These are phyloP conservation scores for Cheirogaleus medius DNA, from an alignment of 2,113 vertebrate genomes.

Conservation along the genomic window DNA sequence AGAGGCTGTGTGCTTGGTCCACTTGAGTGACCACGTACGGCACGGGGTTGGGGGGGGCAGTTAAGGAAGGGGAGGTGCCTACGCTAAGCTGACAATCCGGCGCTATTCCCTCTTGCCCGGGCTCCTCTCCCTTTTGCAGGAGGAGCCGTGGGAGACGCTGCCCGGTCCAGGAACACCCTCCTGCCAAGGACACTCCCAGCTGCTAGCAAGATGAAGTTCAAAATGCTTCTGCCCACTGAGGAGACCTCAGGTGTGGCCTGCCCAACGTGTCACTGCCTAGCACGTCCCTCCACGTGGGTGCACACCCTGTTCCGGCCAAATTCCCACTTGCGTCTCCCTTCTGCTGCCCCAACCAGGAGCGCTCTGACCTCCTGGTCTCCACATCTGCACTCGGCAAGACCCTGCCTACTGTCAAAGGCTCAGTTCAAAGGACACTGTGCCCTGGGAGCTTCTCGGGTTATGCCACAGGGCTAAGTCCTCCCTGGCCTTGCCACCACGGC, in stretches of 20 bases:
- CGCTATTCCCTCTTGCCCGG: neutral
- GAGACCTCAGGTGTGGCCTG: no score
- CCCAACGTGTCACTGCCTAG: neutral
- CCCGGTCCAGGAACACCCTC: neutral
- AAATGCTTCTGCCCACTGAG: accelerated
- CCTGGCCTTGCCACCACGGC: neutral
- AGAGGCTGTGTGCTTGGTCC: no score
- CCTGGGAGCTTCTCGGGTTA: no score
- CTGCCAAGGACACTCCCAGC: neutral
- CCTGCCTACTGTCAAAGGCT: neutral
- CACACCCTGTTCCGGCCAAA: accelerated
- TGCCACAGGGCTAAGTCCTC: accelerated
- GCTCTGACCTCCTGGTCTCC: neutral
- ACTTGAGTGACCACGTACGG: accelerated
- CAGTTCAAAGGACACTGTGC: neutral
- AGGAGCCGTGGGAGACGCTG: neutral
- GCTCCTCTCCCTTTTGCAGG: neutral
- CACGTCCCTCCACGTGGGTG: neutral
- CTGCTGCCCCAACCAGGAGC: accelerated
- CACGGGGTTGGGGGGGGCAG: accelerated
- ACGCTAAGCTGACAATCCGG: neutral
- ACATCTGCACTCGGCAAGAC: neutral
- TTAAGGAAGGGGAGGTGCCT: neutral
- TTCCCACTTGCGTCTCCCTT: accelerated
- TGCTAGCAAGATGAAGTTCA: neutral